phyloP scores from a whole-genome alignment of 2,113 vertebrate species.

The Neotoma lepida region DNA sequence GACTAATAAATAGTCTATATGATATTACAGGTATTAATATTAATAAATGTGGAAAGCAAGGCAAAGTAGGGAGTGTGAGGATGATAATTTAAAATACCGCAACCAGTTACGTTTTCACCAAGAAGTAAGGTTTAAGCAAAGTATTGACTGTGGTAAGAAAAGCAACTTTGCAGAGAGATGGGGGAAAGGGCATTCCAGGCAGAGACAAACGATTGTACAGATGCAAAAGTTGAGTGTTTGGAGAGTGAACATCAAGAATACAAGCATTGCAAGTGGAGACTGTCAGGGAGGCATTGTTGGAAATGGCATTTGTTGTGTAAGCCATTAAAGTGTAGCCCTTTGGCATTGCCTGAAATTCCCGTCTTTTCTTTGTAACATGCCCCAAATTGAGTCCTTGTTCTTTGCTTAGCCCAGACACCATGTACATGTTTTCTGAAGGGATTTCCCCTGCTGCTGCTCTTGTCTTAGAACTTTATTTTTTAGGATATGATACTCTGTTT shows the following conservation, averaged over 20 bases:
- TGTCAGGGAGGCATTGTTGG: neutral
- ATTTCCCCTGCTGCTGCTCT: slow-evolving; percentile 8
- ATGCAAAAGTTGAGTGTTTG: neutral
- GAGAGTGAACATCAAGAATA: neutral
- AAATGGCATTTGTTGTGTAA: neutral
- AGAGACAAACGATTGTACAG: neutral
- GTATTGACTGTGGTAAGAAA: slow-evolving; percentile 5
- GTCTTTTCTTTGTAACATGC: neutral
- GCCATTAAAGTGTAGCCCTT: neutral
- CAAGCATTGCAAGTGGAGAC: neutral
- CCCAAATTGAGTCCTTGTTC: neutral
- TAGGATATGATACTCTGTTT: neutral
- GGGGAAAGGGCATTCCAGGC: neutral
- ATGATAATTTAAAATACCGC: neutral
- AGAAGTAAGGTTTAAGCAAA: neutral
- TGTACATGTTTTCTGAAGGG: neutral
- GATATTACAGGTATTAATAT: neutral
- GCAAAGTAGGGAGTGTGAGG: neutral
- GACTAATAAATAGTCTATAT: neutral
- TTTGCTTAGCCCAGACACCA: neutral
- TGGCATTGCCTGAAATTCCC: neutral
- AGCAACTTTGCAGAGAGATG: neutral
- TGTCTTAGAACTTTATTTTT: slow-evolving; percentile 32
- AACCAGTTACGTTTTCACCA: neutral
- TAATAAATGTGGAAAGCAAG: neutral